Evolutionary conservation across 2,888 invertebrate genomes (phyloP).

Genomic region (Sphecodes monilicornis): DNA sequence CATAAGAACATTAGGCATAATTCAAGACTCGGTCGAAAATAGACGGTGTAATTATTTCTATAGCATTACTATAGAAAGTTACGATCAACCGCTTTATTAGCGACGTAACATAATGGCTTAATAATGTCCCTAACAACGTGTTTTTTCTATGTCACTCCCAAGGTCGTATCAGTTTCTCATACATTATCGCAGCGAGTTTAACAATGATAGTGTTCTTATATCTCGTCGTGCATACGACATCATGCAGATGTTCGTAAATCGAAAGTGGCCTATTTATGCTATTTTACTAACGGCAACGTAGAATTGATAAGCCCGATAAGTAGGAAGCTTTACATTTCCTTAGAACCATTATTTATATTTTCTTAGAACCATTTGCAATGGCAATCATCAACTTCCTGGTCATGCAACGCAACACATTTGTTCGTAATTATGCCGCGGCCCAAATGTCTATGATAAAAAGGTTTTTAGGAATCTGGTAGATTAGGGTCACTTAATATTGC

Average conservation of each 20-base stretch:
- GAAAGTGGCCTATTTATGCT: neutral
- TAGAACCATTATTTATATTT: neutral
- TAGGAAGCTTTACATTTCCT: neutral
- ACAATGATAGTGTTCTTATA: neutral
- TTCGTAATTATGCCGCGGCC: neutral
- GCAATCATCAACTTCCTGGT: neutral
- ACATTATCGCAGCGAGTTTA: constrained; percentile 8
- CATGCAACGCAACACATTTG: neutral
- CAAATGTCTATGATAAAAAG: neutral
- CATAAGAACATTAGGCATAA: constrained; percentile 20
- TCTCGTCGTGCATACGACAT: neutral
- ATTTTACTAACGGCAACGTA: neutral
- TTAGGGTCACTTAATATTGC: too few species aligned
- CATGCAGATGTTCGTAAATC: constrained; percentile 3
- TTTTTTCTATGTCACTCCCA: constrained; percentile 34
- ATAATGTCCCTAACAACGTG: constrained; percentile 30
- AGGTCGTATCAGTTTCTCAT: constrained; percentile 21
- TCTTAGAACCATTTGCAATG: neutral
- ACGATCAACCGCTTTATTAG: constrained; percentile 34
- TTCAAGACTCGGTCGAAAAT: constrained; percentile 30
- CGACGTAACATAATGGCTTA: constrained; percentile 39
- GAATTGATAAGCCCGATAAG: neutral
- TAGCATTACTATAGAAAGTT: constrained; percentile 36
- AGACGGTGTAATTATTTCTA: constrained; percentile 49
- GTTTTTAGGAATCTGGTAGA: neutral